These are phyloP conservation scores for Pseudochirops corinnae DNA, from an alignment of 2,797 vertebrate species.

Conservation along the genomic window DNA sequence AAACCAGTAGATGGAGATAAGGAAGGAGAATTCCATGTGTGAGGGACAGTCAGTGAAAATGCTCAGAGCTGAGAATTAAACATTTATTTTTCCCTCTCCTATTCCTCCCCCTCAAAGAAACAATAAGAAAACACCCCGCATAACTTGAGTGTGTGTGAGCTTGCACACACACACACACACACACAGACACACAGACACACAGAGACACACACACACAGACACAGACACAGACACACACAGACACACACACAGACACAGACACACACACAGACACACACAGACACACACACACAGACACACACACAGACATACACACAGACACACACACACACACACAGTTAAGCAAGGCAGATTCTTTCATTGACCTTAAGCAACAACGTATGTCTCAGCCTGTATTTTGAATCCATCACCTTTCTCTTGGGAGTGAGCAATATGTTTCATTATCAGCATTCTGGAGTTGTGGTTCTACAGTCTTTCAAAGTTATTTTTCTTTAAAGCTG, in stretches of 20 bases:
- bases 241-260: neutral
- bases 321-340: neutral
- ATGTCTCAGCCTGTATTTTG: neutral
- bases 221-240: no score
- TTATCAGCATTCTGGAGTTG: neutral
- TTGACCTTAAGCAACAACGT: neutral
- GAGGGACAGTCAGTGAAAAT: neutral
- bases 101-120: neutral
- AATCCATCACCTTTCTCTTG: neutral
- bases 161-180: no score
- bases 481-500: neutral
- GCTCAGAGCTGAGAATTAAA: neutral
- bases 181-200: no score
- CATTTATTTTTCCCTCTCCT: neutral
- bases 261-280: no score
- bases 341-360: neutral
- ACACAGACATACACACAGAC: neutral
- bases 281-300: no score
- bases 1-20: neutral
- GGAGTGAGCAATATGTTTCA: neutral
- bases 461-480: neutral
- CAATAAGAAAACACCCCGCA: neutral
- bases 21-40: neutral
- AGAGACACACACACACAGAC: no score
- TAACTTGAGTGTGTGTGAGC: no score